Percentiles rank a stretch among this genome's conserved stretches.
phyloP scores from a whole-genome alignment of 2,113 vertebrate genomes.

The Nanorana parkeri region DNA sequence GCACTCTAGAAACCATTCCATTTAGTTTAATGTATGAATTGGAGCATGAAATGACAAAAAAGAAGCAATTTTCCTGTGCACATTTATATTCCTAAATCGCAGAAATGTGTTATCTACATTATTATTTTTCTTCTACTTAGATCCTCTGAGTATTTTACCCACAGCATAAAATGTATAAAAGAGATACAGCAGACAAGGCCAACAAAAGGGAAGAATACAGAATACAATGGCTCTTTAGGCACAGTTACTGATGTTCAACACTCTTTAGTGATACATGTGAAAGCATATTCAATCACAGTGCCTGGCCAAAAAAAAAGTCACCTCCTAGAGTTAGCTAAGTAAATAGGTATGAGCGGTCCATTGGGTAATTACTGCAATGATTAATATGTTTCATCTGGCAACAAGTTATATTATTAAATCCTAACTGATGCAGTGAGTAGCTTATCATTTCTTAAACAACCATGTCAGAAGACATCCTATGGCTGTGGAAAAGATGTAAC shows the following conservation, averaged over 20 bases:
- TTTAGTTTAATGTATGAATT: slow-evolving; percentile 56
- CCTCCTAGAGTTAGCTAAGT: too few species aligned
- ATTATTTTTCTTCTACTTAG: slow-evolving; percentile 41
- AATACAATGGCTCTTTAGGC: slow-evolving; percentile 14
- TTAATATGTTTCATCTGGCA: too few species aligned
- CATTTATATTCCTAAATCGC: slow-evolving; percentile 49
- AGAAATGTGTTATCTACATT: slow-evolving; percentile 50
- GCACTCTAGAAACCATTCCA: slow-evolving; percentile 51
- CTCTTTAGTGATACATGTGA: not conserved
- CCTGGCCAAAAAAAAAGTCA: too few species aligned
- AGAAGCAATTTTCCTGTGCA: slow-evolving; percentile 48
- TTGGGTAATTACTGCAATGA: too few species aligned
- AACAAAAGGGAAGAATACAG: slow-evolving; percentile 7
- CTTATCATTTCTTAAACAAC: too few species aligned
- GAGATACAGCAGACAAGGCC: slow-evolving; percentile 34
- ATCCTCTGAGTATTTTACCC: slow-evolving; percentile 39
- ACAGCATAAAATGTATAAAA: slow-evolving; percentile 36
- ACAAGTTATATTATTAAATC: too few species aligned
- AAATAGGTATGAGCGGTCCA: too few species aligned
- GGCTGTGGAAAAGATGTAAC: too few species aligned
- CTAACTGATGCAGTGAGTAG: too few species aligned
- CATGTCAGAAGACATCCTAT: too few species aligned
- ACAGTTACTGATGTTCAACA: not conserved
- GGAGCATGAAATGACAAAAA: slow-evolving; percentile 56
- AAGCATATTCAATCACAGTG: not conserved